A percentile compares a stretch with the other conserved stretches of the same genome.
Conservation (phyloP, 2,797 vertebrate species). For the Echiichthys vipera region DNA sequence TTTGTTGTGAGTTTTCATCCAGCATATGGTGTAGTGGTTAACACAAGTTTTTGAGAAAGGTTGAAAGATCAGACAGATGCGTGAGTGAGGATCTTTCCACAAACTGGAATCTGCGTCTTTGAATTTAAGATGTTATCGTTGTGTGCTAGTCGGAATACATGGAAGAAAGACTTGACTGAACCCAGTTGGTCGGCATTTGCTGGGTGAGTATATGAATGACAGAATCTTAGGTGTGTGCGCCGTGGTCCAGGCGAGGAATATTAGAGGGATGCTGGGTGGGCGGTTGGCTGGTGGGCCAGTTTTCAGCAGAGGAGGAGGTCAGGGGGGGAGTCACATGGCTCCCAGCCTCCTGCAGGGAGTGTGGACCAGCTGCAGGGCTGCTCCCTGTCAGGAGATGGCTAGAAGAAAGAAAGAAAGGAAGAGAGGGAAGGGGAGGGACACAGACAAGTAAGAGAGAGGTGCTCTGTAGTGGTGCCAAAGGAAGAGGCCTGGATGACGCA, state of each 20-base stretch:
- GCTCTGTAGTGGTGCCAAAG: constrained; percentile 70
- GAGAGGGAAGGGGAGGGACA: constrained; percentile 34
- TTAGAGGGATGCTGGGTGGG: constrained; percentile 21
- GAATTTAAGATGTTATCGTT: not conserved
- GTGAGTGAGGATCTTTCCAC: not conserved
- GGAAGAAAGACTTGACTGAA: not conserved
- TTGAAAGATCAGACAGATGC: constrained; percentile 1
- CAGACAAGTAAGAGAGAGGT: constrained; percentile 51
- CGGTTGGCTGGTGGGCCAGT: constrained; percentile 38
- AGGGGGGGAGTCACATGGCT: constrained; percentile 64
- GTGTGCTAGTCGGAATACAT: not conserved
- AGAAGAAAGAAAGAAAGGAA: constrained; percentile 45
- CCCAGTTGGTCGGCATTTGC: not conserved
- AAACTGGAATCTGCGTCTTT: constrained; percentile 1
- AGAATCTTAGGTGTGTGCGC: not conserved
- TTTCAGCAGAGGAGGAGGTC: constrained; percentile 52
- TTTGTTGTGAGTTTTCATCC: constrained; percentile 19
- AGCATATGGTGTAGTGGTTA: constrained; percentile 16
- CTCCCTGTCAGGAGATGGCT: constrained; percentile 64
- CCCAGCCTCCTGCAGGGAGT: constrained; percentile 72
- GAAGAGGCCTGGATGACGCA: constrained; percentile 75
- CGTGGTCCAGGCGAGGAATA: not conserved
- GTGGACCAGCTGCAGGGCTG: constrained; percentile 76
- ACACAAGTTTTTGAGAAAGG: not conserved
- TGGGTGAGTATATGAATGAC: not conserved